Evolutionary conservation across 1,140 invertebrate genomes (phyloP).

Genomic region (Metopolophium dirhodum): DNA sequence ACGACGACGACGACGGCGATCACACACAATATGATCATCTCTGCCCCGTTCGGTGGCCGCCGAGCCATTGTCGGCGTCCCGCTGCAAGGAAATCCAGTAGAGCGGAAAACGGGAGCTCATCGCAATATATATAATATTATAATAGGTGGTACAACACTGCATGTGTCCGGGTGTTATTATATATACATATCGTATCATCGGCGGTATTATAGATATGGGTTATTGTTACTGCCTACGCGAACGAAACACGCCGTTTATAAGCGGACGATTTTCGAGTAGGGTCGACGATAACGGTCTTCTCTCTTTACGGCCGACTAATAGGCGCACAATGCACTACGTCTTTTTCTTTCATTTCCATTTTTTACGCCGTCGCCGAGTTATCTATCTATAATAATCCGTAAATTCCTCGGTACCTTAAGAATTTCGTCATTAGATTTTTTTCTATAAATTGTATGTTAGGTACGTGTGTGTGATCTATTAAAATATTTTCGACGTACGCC

Average conservation of each 20-base stretch:
- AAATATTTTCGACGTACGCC: neutral
- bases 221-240: conserved; percentile 6
- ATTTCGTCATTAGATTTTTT: neutral
- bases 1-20: neutral
- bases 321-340: neutral
- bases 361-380: neutral
- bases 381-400: conserved; percentile 7
- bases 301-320: neutral
- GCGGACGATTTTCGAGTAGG: conserved; percentile 15
- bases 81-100: conserved; percentile 39
- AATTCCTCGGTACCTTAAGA: neutral
- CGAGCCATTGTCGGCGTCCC: conserved; percentile 19
- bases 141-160: neutral
- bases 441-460: neutral
- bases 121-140: conserved; percentile 3
- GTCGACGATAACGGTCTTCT: neutral
- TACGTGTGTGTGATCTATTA: neutral
- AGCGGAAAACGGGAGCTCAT: conserved; percentile 47
- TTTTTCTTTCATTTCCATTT: conserved; percentile 3
- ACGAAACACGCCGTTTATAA: conserved; percentile 20
- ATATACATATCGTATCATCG: neutral
- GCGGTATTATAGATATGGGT: neutral
- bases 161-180: neutral
- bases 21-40: conserved; percentile 34
- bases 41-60: neutral